Evolutionary conservation across 2,888 invertebrate genomes (phyloP), one percentile per base, ranked within the genome.

Genomic region (Synergus laeviventris): DNA sequence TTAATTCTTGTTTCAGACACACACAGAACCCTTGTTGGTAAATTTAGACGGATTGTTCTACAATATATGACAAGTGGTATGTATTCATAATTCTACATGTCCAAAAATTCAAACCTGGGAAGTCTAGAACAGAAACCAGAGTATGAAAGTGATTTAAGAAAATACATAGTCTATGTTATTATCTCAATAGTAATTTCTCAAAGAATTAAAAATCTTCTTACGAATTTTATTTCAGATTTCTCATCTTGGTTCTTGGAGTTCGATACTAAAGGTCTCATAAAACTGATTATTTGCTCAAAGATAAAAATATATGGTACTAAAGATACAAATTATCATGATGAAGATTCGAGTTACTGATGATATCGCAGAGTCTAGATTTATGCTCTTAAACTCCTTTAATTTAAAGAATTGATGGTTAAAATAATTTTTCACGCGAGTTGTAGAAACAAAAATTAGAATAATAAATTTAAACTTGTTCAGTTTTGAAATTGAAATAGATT

Each of bases 1-100:
- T 7, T 36, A n/a, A 61, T 61, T 61, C 61, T 61, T 61, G 36
- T 61, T 61, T 14, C 61, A 61, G 61, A 36, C n/a, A 61, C 21
- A 12, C 36, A n/a, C 61, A 61, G 16, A 36, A 36, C 8, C 1
- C 36, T 36, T 16, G 61, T 36, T 61, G n/a, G 36, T 36, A 31
- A 31, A 31, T 61, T 61, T 61, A 38, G 36, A 36, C n/a, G 36
- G 16, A 31, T 61, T 61, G 61, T 36, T 61, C 36, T 36, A 61
- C 31, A 62, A 38, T 16, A 62, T 36, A n/a, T 9, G 56, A n/a
- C 18, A 11, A n/a, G 11, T 16, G n/a, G 18, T n/a, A 14, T 42
- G 18, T n/a, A 14, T 42, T 62, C 38, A 11, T 11, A 38, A 61
- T 61, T 61, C 36, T 39, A 18, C 38, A 8, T 38, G 16, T 18